Conservation (phyloP, 2,888 invertebrate species). For the Nomada lathburiana region DNA sequence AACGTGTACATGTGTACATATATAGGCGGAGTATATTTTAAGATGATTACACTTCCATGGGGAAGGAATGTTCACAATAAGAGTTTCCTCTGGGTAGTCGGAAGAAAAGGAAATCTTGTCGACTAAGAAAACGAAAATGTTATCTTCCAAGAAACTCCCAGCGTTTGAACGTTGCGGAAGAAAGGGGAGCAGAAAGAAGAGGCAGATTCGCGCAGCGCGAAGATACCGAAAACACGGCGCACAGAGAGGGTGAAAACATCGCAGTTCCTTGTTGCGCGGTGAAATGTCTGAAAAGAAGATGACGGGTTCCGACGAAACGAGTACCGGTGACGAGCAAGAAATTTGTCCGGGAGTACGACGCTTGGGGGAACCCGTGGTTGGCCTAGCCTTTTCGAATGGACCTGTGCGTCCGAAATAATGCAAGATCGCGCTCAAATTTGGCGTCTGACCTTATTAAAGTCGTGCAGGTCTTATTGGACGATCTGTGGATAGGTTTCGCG, state of each 20-base stretch:
- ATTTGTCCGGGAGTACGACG: background rate
- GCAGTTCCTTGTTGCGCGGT: conserved; percentile 1
- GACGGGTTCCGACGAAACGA: conserved; percentile 3
- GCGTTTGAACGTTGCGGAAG: background rate
- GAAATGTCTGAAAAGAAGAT: conserved; percentile 17
- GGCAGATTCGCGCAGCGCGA: background rate
- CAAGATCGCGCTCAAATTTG: background rate
- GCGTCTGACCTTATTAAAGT: background rate
- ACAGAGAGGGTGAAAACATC: background rate
- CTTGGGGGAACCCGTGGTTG: background rate
- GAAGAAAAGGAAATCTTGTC: background rate
- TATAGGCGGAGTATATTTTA: no score
- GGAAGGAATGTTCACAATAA: background rate
- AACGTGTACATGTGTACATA: background rate
- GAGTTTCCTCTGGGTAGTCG: background rate
- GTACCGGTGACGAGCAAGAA: conserved; percentile 22
- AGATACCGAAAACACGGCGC: conserved; percentile 18
- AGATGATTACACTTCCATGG: background rate
- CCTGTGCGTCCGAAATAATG: conserved; percentile 9
- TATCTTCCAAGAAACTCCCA: background rate
- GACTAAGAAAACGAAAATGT: background rate
- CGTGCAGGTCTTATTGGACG: background rate
- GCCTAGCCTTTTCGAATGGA: conserved; percentile 15
- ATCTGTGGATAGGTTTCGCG: no score
- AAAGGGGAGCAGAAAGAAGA: background rate